Evolutionary conservation across 92 coral and sea anemone genomes (phyloP).

Genomic region (Pocillopora grandis): DNA sequence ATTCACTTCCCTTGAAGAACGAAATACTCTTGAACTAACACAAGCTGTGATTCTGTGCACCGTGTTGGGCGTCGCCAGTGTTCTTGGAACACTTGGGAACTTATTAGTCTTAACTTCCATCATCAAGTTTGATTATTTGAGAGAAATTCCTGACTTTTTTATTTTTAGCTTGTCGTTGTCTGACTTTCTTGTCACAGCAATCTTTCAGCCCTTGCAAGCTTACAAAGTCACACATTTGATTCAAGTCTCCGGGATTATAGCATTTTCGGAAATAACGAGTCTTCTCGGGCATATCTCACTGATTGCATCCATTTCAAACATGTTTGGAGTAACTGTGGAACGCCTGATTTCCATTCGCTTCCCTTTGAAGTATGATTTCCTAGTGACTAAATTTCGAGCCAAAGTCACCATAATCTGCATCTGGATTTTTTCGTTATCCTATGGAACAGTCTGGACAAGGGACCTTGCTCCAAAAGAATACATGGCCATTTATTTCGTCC

Average conservation of each 20-base stretch:
- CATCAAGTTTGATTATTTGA: conserved; percentile 47
- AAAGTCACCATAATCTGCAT: conserved; percentile 13
- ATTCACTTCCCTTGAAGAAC: neutral
- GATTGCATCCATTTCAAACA: conserved; percentile 64
- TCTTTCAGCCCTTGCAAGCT: conserved; percentile 50
- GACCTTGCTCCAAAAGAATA: neutral
- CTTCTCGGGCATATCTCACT: conserved; percentile 56
- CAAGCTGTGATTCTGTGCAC: conserved; percentile 20
- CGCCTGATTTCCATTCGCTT: conserved; percentile 55
- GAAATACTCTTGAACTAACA: neutral
- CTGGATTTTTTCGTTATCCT: conserved; percentile 41
- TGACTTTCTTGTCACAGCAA: conserved; percentile 48
- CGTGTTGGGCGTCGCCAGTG: conserved; percentile 34
- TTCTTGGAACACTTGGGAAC: conserved; percentile 57
- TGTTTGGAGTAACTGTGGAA: conserved; percentile 72
- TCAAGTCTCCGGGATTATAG: neutral
- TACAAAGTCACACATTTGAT: conserved; percentile 25
- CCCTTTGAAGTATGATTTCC: conserved; percentile 42
- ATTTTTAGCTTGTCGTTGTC: conserved; percentile 70
- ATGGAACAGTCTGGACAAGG: conserved; percentile 28
- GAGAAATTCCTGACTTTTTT: conserved; percentile 68
- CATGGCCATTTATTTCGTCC: conserved; percentile 21
- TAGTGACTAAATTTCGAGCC: conserved; percentile 47
- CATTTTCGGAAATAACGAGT: neutral
- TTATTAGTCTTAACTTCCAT: conserved; percentile 42